Evolutionary conservation across 2,888 invertebrate genomes (phyloP), one percentile per base, ranked within the genome.

Genomic region (Drosophila tripunctata): DNA sequence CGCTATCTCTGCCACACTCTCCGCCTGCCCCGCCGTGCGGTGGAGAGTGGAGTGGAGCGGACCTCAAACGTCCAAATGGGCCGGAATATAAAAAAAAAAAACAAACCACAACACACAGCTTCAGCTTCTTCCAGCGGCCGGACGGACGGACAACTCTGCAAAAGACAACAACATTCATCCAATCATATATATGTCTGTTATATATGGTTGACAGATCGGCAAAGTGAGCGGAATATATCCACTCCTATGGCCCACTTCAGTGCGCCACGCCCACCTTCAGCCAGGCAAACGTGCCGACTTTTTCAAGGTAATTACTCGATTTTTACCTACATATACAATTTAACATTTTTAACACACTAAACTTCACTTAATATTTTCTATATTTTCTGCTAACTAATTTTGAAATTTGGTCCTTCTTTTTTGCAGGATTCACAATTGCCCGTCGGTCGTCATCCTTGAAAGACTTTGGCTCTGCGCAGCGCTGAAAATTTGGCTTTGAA

Each of bases 261-360:
- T 17, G 48, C 48, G 78, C 72, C 61, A 57, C 75, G 78, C 57
- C 77, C 72, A 40, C 38, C 19, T 47, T 45, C 66, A 68, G 86
- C 67, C 45, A 55, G 10, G 57, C 47, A 61, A 27, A 12, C 55
- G 67, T 41, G 85, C 78, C 78, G 41, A 65, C 63, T 69, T 63
- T 84, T 72, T 73, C 69, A 87, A 84, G 83, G 83, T 84, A 87
- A 87, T n/a, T 67, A 19, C 3, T 19, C 4, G 4, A 3, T 2
- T 19, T 35, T 35, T 35, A 14, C 15, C 4, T 31, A 12, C 22
- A n/a, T n/a, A n/a, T n/a, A n/a, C n/a, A n/a, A n/a, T 40, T 40
- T 40, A 10, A n/a, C n/a, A n/a, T n/a, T n/a, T n/a, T n/a, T n/a
- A n/a, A n/a, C n/a, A n/a, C n/a, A n/a, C n/a, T n/a, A n/a, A n/a